Base-by-base conservation (phyloP, 2,888 invertebrate genomes). In the Mellilla xanthometata region DNA sequence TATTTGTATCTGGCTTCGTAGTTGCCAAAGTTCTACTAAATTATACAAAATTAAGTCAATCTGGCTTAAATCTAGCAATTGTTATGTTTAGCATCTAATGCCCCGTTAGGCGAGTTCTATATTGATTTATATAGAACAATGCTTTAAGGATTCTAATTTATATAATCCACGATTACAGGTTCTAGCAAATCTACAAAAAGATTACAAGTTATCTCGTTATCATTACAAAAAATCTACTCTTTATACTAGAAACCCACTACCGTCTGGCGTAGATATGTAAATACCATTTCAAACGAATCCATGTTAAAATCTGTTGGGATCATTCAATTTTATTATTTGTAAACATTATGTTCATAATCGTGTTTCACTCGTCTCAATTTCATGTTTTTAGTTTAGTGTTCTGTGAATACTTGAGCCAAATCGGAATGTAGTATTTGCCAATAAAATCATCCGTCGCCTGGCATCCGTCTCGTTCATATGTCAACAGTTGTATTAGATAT, bases 61-160 rank as follows among this genome's bases (percentile, higher is more conserved):
- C 62, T 68, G 56, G 63, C 72, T 67, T 64, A 66, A 59, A 71
- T 70, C 77, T 78, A 78, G 76, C 78, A 74, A 73, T 71, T 66
- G 75, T 71, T 61, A 68, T 74, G 55, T 76, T 81, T 89, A 89
- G 89, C 87, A 87, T 77, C 88, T 89, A 89, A 87, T 36, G 88
- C 88, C 88, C 88, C 88, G 87, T 86, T 88, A 88, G 83, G 72
- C 78, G 78, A 76, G 76, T 81, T 77, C 80, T 78, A 78, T 76
- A 78, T 72, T 64, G 60, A 44, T 62, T 66, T 69, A 70, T 78
- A 81, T 83, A 84, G 84, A 85, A 84, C 83, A 69, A 70, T 72
- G 59, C 60, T 68, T 75, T 78, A 76, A 68, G 72, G 72, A 76
- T 76, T 76, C 82, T 81, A 82, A 72, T 76, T 78, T 75, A 74